Evolutionary conservation across 2,113 vertebrate genomes (phyloP).

Genomic region (Sisor rabdophorus): DNA sequence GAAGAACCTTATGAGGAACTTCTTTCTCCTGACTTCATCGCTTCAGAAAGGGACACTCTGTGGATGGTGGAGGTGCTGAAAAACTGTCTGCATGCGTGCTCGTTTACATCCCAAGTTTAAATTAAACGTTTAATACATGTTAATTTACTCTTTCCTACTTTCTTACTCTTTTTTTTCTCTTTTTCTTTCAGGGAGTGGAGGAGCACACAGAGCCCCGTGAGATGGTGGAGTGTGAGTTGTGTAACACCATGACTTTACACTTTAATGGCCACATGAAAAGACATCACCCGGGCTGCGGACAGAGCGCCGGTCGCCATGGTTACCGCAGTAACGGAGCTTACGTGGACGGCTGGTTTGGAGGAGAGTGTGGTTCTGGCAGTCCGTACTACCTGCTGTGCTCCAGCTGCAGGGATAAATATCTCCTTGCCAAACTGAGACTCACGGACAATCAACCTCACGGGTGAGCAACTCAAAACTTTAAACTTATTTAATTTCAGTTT

Average conservation of each 20-base stretch:
- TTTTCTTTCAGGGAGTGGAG: conserved; percentile 60
- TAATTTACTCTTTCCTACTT: background rate
- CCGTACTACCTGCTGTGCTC: conserved; percentile 76
- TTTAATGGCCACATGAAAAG: conserved; percentile 76
- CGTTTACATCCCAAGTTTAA: background rate
- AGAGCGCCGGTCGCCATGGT: conserved; percentile 71
- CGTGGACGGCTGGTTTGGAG: conserved; percentile 78
- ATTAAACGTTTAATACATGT: background rate
- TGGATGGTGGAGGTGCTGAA: conserved; percentile 73
- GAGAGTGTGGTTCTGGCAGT: conserved; percentile 76
- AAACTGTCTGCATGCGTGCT: background rate
- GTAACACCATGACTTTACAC: conserved; percentile 72
- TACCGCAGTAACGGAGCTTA: conserved; percentile 77
- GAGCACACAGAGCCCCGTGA: conserved; percentile 65
- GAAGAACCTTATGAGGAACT: conserved; percentile 75
- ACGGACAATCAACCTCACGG: conserved; percentile 58
- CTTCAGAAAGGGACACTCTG: conserved; percentile 69
- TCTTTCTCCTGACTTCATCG: conserved; percentile 72
- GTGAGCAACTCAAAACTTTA: conserved; percentile 43
- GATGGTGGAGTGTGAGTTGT: conserved; percentile 77
- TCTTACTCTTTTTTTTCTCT: background rate
- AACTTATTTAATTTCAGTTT: too few species aligned
- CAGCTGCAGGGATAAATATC: conserved; percentile 72
- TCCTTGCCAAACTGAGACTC: conserved; percentile 58
- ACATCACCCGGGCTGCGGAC: conserved; percentile 76